Evolutionary conservation across 1,140 invertebrate genomes (phyloP).

Genomic region (Drosophila micromelanica): DNA sequence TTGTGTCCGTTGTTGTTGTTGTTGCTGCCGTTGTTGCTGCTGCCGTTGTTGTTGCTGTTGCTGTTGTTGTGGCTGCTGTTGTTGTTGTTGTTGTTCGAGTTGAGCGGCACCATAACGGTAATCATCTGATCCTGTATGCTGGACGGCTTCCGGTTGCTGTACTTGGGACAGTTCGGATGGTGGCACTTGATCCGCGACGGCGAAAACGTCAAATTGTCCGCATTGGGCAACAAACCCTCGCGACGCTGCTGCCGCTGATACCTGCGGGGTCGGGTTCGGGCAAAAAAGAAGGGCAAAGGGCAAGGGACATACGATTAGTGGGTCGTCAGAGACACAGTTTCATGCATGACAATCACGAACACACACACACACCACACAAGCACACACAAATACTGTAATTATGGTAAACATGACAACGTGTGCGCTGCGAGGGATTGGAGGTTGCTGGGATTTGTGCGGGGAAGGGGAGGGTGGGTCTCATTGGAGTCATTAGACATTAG

Average conservation of each 20-base stretch:
- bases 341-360: slow-evolving; percentile 17
- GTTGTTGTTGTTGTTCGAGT: slow-evolving; percentile 68
- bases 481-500: slow-evolving; percentile 35
- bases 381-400: slow-evolving; percentile 9
- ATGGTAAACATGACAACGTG: not conserved
- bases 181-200: slow-evolving; percentile 84
- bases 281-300: slow-evolving; percentile 5
- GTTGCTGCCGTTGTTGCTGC: slow-evolving; percentile 7
- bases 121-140: slow-evolving; percentile 84
- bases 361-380: slow-evolving; percentile 16
- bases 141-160: slow-evolving; percentile 79
- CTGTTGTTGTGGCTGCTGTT: slow-evolving; percentile 22
- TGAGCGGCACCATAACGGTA: slow-evolving; percentile 83
- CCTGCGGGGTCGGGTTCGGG: slow-evolving; percentile 37
- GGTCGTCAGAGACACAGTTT: slow-evolving; percentile 12
- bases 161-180: slow-evolving; percentile 84
- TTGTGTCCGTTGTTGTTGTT: not conserved
- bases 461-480: slow-evolving; percentile 2
- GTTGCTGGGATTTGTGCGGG: not conserved
- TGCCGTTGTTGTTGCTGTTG: slow-evolving; percentile 33
- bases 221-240: slow-evolving; percentile 82
- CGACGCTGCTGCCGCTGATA: slow-evolving; percentile 81
- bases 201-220: slow-evolving; percentile 83
- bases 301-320: slow-evolving; percentile 55
- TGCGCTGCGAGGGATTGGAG: not conserved